phyloP scores from a whole-genome alignment of 2,888 invertebrate genomes.

The Heliconius ismenius region DNA sequence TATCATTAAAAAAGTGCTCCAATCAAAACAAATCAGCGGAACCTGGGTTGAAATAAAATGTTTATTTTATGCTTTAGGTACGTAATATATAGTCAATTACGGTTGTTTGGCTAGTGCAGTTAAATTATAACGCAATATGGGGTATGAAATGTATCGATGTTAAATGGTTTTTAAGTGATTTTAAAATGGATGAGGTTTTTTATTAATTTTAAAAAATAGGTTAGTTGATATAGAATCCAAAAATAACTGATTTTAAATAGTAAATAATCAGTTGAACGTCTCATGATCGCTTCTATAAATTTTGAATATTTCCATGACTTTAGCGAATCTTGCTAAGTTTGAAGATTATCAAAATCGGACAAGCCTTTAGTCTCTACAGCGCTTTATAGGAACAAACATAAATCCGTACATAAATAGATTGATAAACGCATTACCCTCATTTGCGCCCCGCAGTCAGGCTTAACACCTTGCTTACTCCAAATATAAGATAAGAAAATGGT shows the following conservation, averaged over 20 bases:
- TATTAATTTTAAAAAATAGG: not conserved
- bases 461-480: not conserved
- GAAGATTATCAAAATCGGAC: too few species aligned
- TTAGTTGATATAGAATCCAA: too few species aligned
- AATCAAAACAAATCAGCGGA: slow-evolving; percentile 18
- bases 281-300: too few species aligned
- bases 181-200: not conserved
- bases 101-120: not conserved
- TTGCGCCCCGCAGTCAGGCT: not conserved
- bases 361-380: too few species aligned
- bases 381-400: too few species aligned
- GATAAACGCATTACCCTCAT: not conserved
- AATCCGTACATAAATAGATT: not conserved
- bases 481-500: slow-evolving; percentile 11
- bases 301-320: too few species aligned
- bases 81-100: not conserved
- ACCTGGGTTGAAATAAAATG: not conserved
- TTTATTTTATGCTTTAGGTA: slow-evolving; percentile 5
- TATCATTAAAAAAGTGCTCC: slow-evolving; percentile 23
- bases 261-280: too few species aligned
- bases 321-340: too few species aligned
- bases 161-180: not conserved
- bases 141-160: not conserved
- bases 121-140: slow-evolving; percentile 6
- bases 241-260: too few species aligned